A percentile compares a stretch with the other conserved stretches of the same genome.
These are phyloP conservation scores for Calliopum simillimum DNA, from an alignment of 2,888 invertebrate genomes.

Conservation along the genomic window DNA sequence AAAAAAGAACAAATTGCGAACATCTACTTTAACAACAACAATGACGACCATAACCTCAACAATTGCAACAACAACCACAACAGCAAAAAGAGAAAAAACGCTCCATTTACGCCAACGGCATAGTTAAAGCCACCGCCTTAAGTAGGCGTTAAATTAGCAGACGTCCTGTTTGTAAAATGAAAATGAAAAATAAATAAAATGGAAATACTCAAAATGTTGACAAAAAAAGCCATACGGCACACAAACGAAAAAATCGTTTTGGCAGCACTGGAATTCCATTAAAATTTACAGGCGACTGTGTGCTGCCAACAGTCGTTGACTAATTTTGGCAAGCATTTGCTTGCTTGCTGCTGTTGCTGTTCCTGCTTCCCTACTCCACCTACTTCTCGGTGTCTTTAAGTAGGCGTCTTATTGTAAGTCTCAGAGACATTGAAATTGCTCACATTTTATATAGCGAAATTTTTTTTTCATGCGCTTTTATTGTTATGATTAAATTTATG, in stretches of 20 bases:
- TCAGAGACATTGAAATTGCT: background rate
- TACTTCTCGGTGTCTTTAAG: background rate
- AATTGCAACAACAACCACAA: background rate
- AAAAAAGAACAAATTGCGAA: background rate
- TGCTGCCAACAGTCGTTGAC: background rate
- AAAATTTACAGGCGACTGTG: background rate
- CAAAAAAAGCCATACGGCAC: background rate
- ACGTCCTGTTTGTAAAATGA: conserved; percentile 17
- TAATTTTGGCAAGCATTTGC: background rate
- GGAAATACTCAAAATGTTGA: background rate
- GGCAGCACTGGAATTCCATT: conserved; percentile 1
- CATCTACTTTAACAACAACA: background rate
- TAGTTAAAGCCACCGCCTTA: conserved; percentile 8
- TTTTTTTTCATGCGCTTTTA: background rate
- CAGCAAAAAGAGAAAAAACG: background rate
- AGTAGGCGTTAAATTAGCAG: conserved; percentile 25
- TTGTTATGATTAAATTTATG: conserved; percentile 5
- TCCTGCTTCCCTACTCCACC: background rate
- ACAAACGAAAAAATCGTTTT: background rate
- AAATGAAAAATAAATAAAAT: background rate
- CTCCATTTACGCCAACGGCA: background rate
- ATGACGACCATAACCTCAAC: background rate
- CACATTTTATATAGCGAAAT: background rate
- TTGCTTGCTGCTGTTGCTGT: background rate
- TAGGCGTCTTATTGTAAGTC: background rate